These are phyloP conservation scores for Drosophila neoperkinsi DNA, from an alignment of 2,888 invertebrate genomes.

Conservation along the genomic window DNA sequence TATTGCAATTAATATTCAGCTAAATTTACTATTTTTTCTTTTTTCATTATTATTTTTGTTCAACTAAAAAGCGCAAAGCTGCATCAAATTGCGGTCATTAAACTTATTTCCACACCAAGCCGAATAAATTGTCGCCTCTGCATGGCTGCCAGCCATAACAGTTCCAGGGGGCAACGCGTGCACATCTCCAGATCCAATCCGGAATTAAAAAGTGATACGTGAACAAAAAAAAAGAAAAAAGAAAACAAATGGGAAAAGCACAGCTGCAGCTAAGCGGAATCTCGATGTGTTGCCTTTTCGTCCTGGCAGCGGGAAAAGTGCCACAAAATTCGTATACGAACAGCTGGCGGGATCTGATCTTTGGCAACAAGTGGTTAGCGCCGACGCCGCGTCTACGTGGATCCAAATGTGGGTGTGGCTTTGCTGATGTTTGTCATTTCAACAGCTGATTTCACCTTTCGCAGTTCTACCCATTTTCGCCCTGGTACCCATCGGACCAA, in stretches of 20 bases:
- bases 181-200: slow-evolving; percentile 36
- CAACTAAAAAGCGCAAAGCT: slow-evolving; percentile 68
- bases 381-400: slow-evolving; percentile 66
- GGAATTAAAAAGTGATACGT: background rate
- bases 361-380: slow-evolving; percentile 79
- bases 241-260: slow-evolving; percentile 10
- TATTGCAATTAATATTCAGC: slow-evolving; percentile 73
- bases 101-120: slow-evolving; percentile 66
- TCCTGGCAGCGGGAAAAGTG: slow-evolving; percentile 57
- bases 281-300: slow-evolving; percentile 24
- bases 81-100: slow-evolving; percentile 82
- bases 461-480: slow-evolving; percentile 93
- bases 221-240: background rate
- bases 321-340: slow-evolving; percentile 48
- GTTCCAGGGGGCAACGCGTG: slow-evolving; percentile 42
- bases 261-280: slow-evolving; percentile 22
- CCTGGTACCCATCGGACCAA: slow-evolving; percentile 91
- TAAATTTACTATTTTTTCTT: slow-evolving; percentile 43
- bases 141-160: slow-evolving; percentile 65
- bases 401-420: slow-evolving; percentile 74
- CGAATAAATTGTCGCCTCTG: slow-evolving; percentile 73
- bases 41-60: slow-evolving; percentile 21
- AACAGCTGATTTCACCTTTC: slow-evolving; percentile 17
- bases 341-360: slow-evolving; percentile 83
- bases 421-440: slow-evolving; percentile 7